A percentile compares a stretch with the other conserved stretches of the same genome.
phyloP scores from a whole-genome alignment of 2,113 vertebrate species.

The Hucho hucho region DNA sequence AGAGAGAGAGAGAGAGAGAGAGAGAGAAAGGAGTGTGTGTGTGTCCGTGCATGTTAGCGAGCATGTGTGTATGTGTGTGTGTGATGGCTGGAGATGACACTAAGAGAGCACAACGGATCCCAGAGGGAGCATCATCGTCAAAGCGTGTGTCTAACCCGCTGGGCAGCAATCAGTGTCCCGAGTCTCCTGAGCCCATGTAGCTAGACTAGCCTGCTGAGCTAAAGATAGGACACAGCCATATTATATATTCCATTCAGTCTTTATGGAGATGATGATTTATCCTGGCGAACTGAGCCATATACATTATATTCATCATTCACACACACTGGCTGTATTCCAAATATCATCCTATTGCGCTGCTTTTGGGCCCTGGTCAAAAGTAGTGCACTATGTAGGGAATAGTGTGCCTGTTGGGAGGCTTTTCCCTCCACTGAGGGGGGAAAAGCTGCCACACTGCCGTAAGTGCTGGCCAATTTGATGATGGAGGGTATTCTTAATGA shows the following conservation, averaged over 20 bases:
- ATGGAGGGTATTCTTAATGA: slow-evolving; percentile 31
- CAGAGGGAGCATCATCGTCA: neutral
- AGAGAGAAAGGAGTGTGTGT: neutral
- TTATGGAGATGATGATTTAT: slow-evolving; percentile 32
- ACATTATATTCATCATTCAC: slow-evolving; percentile 3
- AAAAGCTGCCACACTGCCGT: neutral
- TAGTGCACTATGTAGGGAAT: too few species aligned
- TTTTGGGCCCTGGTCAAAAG: too few species aligned
- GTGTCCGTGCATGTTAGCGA: neutral
- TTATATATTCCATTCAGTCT: slow-evolving; percentile 25
- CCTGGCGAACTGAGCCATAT: neutral
- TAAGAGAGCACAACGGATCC: neutral
- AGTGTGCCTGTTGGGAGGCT: too few species aligned
- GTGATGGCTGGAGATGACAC: slow-evolving; percentile 11
- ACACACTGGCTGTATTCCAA: neutral
- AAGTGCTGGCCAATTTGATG: slow-evolving; percentile 26
- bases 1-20: neutral
- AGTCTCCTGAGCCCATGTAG: too few species aligned
- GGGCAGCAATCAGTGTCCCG: slow-evolving; percentile 13
- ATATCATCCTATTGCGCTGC: too few species aligned
- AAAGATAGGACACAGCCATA: neutral
- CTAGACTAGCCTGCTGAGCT: neutral
- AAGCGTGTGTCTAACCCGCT: slow-evolving; percentile 9
- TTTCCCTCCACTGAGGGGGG: neutral
- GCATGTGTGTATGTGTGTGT: neutral